Base-by-base conservation (phyloP, 2,113 vertebrate genomes). In the Connochaetes taurinus region DNA sequence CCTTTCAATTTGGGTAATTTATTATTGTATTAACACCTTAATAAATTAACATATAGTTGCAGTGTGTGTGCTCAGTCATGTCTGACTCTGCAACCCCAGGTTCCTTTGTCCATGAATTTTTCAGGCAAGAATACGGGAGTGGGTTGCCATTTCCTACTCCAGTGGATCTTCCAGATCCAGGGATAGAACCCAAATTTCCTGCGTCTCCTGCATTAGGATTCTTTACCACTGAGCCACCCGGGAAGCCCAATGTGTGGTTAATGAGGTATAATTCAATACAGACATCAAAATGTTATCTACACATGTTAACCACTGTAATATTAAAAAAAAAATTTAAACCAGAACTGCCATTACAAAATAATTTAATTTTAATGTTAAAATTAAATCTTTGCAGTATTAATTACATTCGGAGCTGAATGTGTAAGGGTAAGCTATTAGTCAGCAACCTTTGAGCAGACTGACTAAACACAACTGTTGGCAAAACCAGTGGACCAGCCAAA, bases 401-500 rank as follows among this genome's bases (percentile, higher is more conserved):
- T 94, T 87, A 92, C 19, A 62, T 25, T 85, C 81, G 62, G 57
- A 83, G 74, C 29, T 17, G 15, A 94, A 52, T 85, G 40, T 84
- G 52, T 84, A 94, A 95, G 94, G 91, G 85, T 47, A 95, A 95
- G 57, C 52, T 92, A 31, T 93, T 96, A 93, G 94, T 95, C 80
- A 96, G 90, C 96, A 97, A 53, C 40, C 23, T 95, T 96, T 67
- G 40, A 78, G 64, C 87, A 94, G 74, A 98, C 87, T 55, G 64
- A 94, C 92, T 95, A 97, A 97, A 98, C 64, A 96, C 40, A 95
- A 87, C 85, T 7, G 12, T 94, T 96, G 62, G 90, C 81, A 90
- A 97, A 92, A 90, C 84, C 90, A 82, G 76, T 57, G 43, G 84
- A 43, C 74, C 71, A 92, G 97, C 50, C 84, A 94, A 96, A 91